Evolutionary conservation across 2,113 vertebrate genomes (phyloP).

Genomic region (Amphiprion percula): DNA sequence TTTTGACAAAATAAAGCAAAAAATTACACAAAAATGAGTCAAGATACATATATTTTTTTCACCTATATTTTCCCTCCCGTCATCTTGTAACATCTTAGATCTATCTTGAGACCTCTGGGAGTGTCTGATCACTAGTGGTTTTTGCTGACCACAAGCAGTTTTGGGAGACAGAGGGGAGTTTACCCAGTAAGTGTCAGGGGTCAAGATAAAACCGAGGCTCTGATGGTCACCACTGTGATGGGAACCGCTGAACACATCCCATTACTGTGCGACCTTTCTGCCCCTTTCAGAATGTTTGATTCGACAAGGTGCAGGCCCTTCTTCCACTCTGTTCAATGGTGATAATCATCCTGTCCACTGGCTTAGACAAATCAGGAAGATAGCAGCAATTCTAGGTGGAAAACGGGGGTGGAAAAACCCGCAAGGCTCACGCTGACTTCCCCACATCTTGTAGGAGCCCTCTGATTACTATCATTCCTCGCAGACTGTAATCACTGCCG

Average conservation of each 20-base stretch:
- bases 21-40: no score
- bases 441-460: conserved; percentile 53
- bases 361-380: conserved; percentile 67
- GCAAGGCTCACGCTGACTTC: conserved; percentile 57
- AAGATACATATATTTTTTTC: no score
- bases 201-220: not conserved
- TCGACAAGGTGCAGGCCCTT: conserved; percentile 48
- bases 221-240: not conserved
- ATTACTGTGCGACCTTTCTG: not conserved
- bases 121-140: no score
- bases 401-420: conserved; percentile 66
- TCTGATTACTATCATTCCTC: conserved; percentile 78
- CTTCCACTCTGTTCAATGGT: conserved; percentile 28
- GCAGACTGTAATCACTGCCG: conserved; percentile 70
- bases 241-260: conserved; percentile 11
- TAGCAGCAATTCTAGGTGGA: conserved; percentile 76
- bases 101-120: no score
- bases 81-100: no score
- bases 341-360: conserved; percentile 82
- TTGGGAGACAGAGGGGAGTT: not conserved
- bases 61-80: no score
- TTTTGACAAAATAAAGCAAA: no score
- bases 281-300: not conserved
- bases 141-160: not conserved
- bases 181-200: not conserved